Evolutionary conservation across 2,113 vertebrate genomes (phyloP).

Genomic region (Pongo abelii): DNA sequence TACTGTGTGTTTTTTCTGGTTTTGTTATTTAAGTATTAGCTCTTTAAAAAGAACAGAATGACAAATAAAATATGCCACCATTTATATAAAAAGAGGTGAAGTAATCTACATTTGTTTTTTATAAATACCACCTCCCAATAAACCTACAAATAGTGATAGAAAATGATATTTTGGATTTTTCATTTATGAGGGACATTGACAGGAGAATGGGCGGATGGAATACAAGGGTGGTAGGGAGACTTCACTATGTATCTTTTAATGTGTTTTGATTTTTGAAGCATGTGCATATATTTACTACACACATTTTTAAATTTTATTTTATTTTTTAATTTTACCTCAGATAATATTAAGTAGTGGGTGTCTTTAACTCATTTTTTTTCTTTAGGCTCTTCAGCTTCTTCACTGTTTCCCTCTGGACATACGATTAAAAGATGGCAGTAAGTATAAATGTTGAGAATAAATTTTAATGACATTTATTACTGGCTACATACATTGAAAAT

Average conservation of each 20-base stretch:
- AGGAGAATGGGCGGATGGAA: neutral
- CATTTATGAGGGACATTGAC: neutral
- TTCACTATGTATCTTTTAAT: neutral
- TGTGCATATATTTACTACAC: neutral
- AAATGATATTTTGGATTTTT: neutral
- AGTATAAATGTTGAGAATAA: conserved; percentile 79
- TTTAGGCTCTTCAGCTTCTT: conserved; percentile 95
- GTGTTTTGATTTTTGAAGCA: neutral
- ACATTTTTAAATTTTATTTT: neutral
- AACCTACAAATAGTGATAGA: neutral
- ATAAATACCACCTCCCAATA: neutral
- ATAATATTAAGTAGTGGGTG: neutral
- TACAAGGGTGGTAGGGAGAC: neutral
- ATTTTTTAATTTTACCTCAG: neutral
- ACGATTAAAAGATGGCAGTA: conserved; percentile 98
- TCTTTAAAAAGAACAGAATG: conserved; percentile 1
- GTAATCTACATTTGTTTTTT: neutral
- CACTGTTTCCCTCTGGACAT: conserved; percentile 97
- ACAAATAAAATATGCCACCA: neutral
- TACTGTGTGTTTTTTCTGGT: neutral
- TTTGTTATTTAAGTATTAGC: neutral
- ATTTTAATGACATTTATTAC: neutral
- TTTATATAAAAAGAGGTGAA: conserved; percentile 18
- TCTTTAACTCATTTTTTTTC: neutral
- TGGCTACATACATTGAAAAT: conserved; percentile 55